Evolutionary conservation across 2,113 vertebrate genomes (phyloP), one percentile per base, ranked within the genome.

Genomic region (Meriones unguiculatus): DNA sequence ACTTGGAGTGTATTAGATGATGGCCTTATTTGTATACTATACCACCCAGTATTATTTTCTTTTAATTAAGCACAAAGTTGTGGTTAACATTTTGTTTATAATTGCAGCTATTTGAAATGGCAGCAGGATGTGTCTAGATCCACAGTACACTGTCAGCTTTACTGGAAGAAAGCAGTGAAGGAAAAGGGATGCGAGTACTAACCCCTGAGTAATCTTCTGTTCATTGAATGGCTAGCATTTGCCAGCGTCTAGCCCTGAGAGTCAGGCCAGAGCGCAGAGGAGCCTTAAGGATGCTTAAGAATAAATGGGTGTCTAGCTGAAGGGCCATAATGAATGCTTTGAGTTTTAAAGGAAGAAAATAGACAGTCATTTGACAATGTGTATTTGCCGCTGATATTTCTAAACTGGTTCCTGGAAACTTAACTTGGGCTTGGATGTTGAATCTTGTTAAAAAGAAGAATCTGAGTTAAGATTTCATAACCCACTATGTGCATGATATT

Each of bases 31-130:
- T 95, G 75, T 90, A 70, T 72, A 93, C 72, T 94, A 57, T 38
- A 7, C 82, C 87, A 94, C 88, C 96, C 93, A 35, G 92, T 94
- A 57, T 7, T 88, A 91, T 96, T 98, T 97, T 94, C 97, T 97
- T 76, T 96, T 97, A 95, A 97, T 97, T 97, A 96, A 97, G 77
- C 89, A 95, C 82, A 30, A 64, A 78, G 92, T 90, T 95, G 78
- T 52, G 57, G 57, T 97, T 87, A 88, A 95, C 88, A 67, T 96
- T 90, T 77, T 88, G 80, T 35, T 94, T 87, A 89, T 95, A 96
- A 95, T 98, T 95, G 87, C 92, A 95, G 75, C 94, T 59, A 30
- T 94, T 25, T 95, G 93, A 62, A 97, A 95, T 95, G 86, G 98
- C 97, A 98, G 87, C 96, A 97, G 95, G 95, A 59, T 96, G 65